Evolutionary conservation across 2,113 vertebrate species (phyloP).

Genomic region (Nerophis ophidion): DNA sequence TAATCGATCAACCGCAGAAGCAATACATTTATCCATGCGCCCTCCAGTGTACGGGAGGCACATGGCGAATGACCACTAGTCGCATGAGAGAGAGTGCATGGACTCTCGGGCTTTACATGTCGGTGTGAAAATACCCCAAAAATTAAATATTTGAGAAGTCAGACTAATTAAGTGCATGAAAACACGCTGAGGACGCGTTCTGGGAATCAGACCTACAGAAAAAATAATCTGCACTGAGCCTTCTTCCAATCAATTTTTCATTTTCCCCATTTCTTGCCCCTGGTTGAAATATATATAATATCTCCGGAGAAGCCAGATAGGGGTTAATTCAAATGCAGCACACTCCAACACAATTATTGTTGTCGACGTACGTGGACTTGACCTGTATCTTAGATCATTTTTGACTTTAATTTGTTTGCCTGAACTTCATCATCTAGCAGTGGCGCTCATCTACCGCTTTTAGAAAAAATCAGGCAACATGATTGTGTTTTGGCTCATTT

Average conservation of each 20-base stretch:
- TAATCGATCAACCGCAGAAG: too few species aligned
- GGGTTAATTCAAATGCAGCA: background rate
- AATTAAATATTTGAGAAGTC: too few species aligned
- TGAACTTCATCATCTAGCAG: background rate
- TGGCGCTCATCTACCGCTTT: too few species aligned
- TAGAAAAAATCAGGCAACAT: too few species aligned
- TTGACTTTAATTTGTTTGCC: conserved; percentile 32
- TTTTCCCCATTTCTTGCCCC: conserved; percentile 36
- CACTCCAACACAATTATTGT: conserved; percentile 38
- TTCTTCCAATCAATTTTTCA: conserved; percentile 52
- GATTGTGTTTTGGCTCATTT: conserved; percentile 14
- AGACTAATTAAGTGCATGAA: background rate
- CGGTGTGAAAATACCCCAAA: too few species aligned
- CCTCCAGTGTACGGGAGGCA: too few species aligned
- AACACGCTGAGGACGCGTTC: conserved; percentile 29
- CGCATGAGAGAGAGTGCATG: too few species aligned
- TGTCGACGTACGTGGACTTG: conserved; percentile 39
- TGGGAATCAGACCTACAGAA: conserved; percentile 22
- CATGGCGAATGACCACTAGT: conserved; percentile 10
- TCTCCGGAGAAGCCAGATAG: background rate
- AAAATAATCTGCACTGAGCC: conserved; percentile 1
- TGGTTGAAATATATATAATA: conserved; percentile 57
- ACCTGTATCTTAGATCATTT: conserved; percentile 43
- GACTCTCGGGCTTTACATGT: too few species aligned
- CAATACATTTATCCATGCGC: too few species aligned